phyloP scores from a whole-genome alignment of 2,113 vertebrate genomes.

The Pterocles gutturalis region DNA sequence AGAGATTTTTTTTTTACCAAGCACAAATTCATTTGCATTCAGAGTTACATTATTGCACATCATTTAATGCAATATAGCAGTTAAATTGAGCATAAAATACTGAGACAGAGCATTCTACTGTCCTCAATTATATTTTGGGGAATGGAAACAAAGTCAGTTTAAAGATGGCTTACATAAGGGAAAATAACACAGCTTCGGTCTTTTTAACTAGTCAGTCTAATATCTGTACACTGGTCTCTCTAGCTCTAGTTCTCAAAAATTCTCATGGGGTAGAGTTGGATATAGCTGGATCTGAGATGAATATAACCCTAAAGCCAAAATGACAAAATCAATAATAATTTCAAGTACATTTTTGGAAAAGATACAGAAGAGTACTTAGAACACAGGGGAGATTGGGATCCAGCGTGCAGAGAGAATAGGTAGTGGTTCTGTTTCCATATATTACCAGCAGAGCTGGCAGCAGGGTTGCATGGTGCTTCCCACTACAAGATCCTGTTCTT shows the following conservation, averaged over 20 bases:
- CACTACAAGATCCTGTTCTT: not conserved
- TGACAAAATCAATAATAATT: conserved; percentile 68
- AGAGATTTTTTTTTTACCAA: conserved; percentile 5
- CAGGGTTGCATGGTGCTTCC: not conserved
- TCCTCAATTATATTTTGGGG: not conserved
- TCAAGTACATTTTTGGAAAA: conserved; percentile 28
- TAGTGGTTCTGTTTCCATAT: not conserved
- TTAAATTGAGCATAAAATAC: conserved; percentile 64
- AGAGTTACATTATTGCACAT: conserved; percentile 49
- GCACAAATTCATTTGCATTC: conserved; percentile 38
- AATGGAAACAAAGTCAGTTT: conserved; percentile 28
- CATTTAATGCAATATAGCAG: conserved; percentile 44
- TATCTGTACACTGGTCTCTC: not conserved
- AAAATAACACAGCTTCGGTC: not conserved
- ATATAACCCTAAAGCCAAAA: conserved; percentile 27
- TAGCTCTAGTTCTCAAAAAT: not conserved
- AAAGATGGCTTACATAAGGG: not conserved
- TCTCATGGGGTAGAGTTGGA: not conserved
- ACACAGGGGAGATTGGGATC: not conserved
- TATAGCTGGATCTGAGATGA: not conserved
- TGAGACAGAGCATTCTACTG: not conserved
- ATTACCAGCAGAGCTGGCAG: conserved; percentile 45
- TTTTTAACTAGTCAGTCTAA: not conserved
- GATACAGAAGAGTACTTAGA: conserved; percentile 33
- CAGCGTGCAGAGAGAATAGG: not conserved